Conservation (phyloP, 2,888 invertebrate genomes). For the Eilema depressum region DNA sequence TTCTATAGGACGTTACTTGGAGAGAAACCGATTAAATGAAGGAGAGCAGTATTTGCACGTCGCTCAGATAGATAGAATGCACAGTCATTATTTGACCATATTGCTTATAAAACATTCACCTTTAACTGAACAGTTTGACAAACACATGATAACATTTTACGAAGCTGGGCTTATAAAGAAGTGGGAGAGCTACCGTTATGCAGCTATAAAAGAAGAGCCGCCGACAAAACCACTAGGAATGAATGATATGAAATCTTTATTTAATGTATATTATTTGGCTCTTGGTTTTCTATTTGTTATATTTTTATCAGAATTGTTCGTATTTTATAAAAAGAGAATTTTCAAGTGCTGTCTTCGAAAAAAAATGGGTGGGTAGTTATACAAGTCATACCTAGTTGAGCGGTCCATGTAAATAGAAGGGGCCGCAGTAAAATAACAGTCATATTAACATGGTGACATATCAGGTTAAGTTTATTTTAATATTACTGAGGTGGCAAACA, state of each 20-base stretch:
- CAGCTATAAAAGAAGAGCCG: constrained; percentile 72
- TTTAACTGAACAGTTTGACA: constrained; percentile 66
- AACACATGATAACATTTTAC: constrained; percentile 65
- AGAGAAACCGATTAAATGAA: constrained; percentile 70
- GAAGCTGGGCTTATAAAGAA: constrained; percentile 78
- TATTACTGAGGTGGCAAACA: not conserved
- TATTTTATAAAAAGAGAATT: constrained; percentile 40
- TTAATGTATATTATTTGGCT: constrained; percentile 62
- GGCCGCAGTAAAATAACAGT: not conserved
- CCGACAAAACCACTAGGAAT: constrained; percentile 67
- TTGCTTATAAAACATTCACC: constrained; percentile 72
- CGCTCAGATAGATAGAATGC: constrained; percentile 75
- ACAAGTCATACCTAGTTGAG: not conserved
- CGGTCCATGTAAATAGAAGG: not conserved
- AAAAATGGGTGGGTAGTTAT: not conserved
- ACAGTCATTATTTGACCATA: constrained; percentile 75
- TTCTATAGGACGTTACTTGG: constrained; percentile 70
- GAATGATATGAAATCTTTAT: constrained; percentile 70
- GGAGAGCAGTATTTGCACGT: constrained; percentile 80
- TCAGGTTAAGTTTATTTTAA: no score
- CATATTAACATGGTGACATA: not conserved
- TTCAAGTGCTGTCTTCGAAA: not conserved
- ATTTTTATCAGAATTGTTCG: constrained; percentile 67
- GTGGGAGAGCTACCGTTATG: constrained; percentile 78
- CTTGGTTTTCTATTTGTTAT: constrained; percentile 54